Conservation (phyloP, 2,797 vertebrate species). For the Emydoidea blandingii region DNA sequence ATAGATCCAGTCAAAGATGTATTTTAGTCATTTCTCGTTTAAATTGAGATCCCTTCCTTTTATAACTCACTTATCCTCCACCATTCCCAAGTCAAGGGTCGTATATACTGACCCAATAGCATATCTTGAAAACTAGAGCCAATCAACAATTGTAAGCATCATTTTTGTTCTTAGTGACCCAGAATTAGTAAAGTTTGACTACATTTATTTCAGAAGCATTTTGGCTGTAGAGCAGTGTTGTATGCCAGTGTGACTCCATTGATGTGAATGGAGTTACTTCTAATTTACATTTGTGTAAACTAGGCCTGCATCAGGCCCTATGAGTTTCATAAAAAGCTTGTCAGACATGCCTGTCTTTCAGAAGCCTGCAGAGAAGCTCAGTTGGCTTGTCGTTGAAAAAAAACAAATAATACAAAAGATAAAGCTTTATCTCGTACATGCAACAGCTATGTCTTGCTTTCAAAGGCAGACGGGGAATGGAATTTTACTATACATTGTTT, state of each 20-base stretch:
- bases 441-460: not conserved
- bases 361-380: not conserved
- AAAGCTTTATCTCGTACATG: not conserved
- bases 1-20: too few species aligned
- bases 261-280: not conserved
- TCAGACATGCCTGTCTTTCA: accelerated
- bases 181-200: too few species aligned
- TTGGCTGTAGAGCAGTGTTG: too few species aligned
- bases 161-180: too few species aligned
- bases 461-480: not conserved
- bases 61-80: too few species aligned
- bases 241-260: not conserved
- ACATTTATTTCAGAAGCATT: too few species aligned
- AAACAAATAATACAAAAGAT: not conserved
- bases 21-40: too few species aligned
- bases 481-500: not conserved
- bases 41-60: too few species aligned
- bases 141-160: too few species aligned
- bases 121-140: too few species aligned
- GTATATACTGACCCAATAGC: too few species aligned
- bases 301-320: not conserved
- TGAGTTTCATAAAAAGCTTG: not conserved
- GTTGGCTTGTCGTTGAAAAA: not conserved
- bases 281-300: not conserved
- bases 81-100: too few species aligned